phyloP scores from a whole-genome alignment of 1,140 invertebrate genomes.

The Dreissena polymorpha region DNA sequence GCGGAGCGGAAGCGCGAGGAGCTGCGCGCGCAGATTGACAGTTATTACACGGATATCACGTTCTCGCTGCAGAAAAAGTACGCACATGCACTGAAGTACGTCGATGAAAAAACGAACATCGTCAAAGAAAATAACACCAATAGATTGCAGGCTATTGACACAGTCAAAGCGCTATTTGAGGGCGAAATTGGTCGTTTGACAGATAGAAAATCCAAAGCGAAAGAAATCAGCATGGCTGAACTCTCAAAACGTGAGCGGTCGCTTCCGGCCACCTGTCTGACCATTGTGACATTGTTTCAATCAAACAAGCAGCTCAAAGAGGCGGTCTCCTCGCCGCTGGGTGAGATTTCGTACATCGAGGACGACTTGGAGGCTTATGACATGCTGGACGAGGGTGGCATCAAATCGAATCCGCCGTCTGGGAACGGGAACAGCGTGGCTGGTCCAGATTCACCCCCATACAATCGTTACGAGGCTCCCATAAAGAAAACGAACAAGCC shows the following conservation, averaged over 20 bases:
- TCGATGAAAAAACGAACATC: not conserved
- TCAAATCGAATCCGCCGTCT: too few relatives aligned
- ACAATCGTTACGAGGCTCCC: too few relatives aligned
- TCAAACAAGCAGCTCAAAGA: not conserved
- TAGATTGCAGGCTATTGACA: not conserved
- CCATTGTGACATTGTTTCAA: not conserved
- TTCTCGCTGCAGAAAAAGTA: not conserved
- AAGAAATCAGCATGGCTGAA: not conserved
- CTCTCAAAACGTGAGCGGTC: not conserved
- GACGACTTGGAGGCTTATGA: not conserved
- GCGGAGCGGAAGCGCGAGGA: not conserved
- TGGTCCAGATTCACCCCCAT: too few relatives aligned
- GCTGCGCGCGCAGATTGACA: not conserved
- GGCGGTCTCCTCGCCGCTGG: not conserved
- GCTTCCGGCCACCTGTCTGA: not conserved
- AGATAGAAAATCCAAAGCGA: not conserved
- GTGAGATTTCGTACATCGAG: not conserved
- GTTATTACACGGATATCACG: not conserved
- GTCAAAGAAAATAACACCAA: not conserved
- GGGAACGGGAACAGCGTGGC: too few relatives aligned
- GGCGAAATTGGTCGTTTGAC: not conserved
- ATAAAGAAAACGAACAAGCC: too few relatives aligned
- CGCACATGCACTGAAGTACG: not conserved
- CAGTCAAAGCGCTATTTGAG: not conserved
- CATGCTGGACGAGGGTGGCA: too few relatives aligned